These are phyloP conservation scores for Onthophagus taurus DNA, from an alignment of 1,140 invertebrate species.

Conservation along the genomic window DNA sequence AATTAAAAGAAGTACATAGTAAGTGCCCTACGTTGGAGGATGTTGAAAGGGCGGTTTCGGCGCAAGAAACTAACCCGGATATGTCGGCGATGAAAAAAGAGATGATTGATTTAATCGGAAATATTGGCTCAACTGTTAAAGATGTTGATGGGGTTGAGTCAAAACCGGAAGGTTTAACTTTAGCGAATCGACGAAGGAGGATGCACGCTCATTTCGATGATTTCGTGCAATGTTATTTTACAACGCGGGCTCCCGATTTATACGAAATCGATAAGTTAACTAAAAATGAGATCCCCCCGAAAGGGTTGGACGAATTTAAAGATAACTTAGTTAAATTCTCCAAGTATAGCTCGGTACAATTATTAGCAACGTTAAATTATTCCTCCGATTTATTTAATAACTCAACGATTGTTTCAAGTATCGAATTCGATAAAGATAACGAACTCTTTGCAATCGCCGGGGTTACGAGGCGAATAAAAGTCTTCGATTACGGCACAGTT, in stretches of 20 bases:
- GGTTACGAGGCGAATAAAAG: constrained; percentile 91
- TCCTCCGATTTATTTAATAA: constrained; percentile 76
- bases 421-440: constrained; percentile 95
- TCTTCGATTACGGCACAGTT: constrained; percentile 83
- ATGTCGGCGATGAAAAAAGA: constrained; percentile 45
- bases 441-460: constrained; percentile 96
- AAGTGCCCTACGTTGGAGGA: constrained; percentile 41
- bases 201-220: constrained; percentile 86
- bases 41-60: constrained; percentile 34
- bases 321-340: constrained; percentile 86
- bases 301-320: constrained; percentile 68
- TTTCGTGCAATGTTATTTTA: constrained; percentile 81
- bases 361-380: constrained; percentile 83
- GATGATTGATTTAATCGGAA: constrained; percentile 49
- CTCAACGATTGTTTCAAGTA: constrained; percentile 91
- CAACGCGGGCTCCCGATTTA: constrained; percentile 61
- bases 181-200: constrained; percentile 59
- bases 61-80: constrained; percentile 25
- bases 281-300: constrained; percentile 28
- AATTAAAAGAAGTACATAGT: constrained; percentile 58
- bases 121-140: constrained; percentile 34
- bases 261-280: constrained; percentile 35
- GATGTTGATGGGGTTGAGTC: not conserved
- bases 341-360: constrained; percentile 65
- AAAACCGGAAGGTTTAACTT: constrained; percentile 21